Evolutionary conservation across 2,113 vertebrate genomes (phyloP).

Genomic region (Anarhynchus alexandrinus): DNA sequence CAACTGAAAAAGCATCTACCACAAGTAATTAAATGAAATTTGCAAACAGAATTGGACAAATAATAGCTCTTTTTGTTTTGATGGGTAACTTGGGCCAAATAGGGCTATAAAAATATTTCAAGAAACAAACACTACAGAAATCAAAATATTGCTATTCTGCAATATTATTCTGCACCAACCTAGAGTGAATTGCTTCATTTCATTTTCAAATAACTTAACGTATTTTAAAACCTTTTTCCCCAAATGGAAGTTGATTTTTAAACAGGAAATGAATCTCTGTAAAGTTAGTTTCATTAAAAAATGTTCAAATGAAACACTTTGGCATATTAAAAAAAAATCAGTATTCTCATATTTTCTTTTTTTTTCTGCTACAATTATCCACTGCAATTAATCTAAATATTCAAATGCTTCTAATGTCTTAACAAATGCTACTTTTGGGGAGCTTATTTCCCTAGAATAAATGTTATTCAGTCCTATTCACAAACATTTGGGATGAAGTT

Average conservation of each 20-base stretch:
- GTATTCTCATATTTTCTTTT: background rate
- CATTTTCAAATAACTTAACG: background rate
- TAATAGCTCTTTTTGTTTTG: background rate
- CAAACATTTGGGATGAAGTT: background rate
- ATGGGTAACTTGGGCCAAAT: background rate
- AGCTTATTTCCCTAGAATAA: background rate
- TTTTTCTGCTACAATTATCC: background rate
- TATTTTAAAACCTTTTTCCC: background rate
- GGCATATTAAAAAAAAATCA: background rate
- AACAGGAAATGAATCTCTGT: background rate
- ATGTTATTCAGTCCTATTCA: background rate
- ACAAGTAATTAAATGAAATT: background rate
- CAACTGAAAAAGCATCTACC: background rate
- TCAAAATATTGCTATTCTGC: background rate
- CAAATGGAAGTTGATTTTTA: background rate
- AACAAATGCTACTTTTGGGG: background rate
- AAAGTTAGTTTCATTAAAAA: background rate
- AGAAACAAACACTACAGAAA: background rate
- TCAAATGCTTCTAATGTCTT: background rate
- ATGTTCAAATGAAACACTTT: background rate
- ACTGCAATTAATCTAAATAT: background rate
- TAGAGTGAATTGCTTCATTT: background rate
- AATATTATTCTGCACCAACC: background rate
- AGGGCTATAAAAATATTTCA: background rate
- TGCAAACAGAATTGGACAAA: background rate